A percentile compares a stretch with the other conserved stretches of the same genome.
phyloP scores from a whole-genome alignment of 2,113 vertebrate species.

The Halichoerus grypus region DNA sequence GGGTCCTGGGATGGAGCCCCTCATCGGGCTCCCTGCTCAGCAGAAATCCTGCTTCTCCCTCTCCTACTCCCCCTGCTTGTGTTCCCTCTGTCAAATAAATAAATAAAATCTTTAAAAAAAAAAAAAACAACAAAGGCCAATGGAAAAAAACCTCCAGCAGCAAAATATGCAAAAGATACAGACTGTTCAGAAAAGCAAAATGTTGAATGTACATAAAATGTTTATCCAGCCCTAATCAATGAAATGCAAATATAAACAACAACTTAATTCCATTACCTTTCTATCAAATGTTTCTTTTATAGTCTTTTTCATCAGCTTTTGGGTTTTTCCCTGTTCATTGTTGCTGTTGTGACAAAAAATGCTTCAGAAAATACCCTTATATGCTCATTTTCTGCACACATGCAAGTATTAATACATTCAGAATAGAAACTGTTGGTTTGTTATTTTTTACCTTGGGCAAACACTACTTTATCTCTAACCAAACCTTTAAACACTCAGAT shows the following conservation, averaged over 20 bases:
- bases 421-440: neutral
- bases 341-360: neutral
- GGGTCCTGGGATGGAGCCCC: too few species aligned
- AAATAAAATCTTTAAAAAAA: too few species aligned
- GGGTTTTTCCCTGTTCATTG: neutral
- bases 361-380: neutral
- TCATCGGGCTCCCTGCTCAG: too few species aligned
- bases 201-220: neutral
- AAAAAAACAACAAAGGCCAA: neutral
- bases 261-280: neutral
- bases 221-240: neutral
- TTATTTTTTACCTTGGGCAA: neutral
- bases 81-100: too few species aligned
- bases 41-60: too few species aligned
- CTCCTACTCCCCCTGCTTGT: too few species aligned
- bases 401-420: neutral
- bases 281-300: neutral
- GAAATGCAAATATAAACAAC: neutral
- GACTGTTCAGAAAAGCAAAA: slow-evolving; percentile 35
- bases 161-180: neutral
- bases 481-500: neutral
- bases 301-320: neutral
- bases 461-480: neutral
- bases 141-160: neutral
- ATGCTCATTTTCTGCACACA: neutral